Conservation (phyloP, 2,113 vertebrate species). For the Microcebus ravelobensis region DNA sequence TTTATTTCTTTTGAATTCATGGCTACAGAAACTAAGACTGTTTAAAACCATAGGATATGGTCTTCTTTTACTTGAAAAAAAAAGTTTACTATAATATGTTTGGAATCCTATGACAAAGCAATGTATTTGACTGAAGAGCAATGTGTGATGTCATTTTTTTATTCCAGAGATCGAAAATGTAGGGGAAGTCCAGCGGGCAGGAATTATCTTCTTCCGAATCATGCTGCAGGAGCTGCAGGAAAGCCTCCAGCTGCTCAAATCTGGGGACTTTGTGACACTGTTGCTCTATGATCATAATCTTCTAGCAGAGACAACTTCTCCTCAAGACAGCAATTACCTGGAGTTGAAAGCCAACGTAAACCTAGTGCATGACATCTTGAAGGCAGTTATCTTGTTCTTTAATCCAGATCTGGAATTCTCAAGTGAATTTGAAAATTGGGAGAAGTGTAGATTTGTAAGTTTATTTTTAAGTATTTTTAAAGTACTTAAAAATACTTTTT, state of each 20-base stretch:
- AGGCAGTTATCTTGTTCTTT: conserved; percentile 82
- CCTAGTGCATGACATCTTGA: conserved; percentile 78
- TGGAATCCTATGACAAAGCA: neutral
- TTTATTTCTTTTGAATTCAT: conserved; percentile 7
- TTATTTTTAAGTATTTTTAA: neutral
- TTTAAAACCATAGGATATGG: neutral
- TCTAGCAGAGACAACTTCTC: rapidly evolving
- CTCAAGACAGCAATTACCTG: neutral
- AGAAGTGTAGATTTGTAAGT: conserved; percentile 83
- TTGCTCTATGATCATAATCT: neutral
- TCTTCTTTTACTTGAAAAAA: neutral
- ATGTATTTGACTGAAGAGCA: conserved; percentile 8
- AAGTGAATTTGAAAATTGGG: conserved; percentile 78
- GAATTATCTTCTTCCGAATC: conserved; percentile 84
- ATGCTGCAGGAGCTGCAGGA: conserved; percentile 86
- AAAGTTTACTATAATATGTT: neutral
- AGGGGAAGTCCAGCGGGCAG: conserved; percentile 66
- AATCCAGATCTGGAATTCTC: conserved; percentile 80
- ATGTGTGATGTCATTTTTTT: conserved; percentile 49
- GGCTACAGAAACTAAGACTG: conserved; percentile 34
- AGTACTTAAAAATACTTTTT: neutral
- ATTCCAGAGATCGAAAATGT: conserved; percentile 82
- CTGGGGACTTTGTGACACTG: conserved; percentile 75
- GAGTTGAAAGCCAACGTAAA: conserved; percentile 19
- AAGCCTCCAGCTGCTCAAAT: conserved; percentile 71